Conservation (phyloP, 1,140 invertebrate species). For the Campoletis sonorensis region DNA sequence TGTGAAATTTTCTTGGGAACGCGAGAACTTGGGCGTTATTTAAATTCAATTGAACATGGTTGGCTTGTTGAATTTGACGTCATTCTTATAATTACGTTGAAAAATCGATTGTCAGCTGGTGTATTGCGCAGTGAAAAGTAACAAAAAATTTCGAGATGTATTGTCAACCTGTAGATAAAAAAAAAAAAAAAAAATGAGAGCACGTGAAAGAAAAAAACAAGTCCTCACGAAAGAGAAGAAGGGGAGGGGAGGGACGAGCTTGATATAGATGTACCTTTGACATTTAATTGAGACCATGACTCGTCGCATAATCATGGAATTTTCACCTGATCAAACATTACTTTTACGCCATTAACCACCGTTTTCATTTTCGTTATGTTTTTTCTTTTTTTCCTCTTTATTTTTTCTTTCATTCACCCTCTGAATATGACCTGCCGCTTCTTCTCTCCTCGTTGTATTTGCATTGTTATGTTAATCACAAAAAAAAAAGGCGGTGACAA, state of each 20-base stretch:
- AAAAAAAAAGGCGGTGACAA: slow-evolving; percentile 69
- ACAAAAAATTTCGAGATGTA: not conserved
- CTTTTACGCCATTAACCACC: slow-evolving; percentile 54
- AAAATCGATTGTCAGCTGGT: slow-evolving; percentile 52
- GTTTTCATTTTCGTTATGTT: not conserved
- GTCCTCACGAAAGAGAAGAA: not conserved
- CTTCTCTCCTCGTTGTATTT: slow-evolving; percentile 71
- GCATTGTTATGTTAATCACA: slow-evolving; percentile 77
- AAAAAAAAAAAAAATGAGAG: not conserved
- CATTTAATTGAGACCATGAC: slow-evolving; percentile 52
- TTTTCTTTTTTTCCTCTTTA: not conserved
- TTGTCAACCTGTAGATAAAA: slow-evolving; percentile 1
- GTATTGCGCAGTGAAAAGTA: slow-evolving; percentile 27
- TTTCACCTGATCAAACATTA: slow-evolving; percentile 76
- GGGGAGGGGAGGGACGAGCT: not conserved
- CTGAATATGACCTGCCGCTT: too few relatives aligned
- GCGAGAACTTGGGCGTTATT: too few relatives aligned
- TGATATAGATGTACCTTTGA: slow-evolving; percentile 19
- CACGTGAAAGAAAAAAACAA: slow-evolving; percentile 4
- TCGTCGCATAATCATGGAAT: slow-evolving; percentile 58
- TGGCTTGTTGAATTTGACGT: slow-evolving; percentile 38
- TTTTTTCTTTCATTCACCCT: not conserved
- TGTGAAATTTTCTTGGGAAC: too few relatives aligned
- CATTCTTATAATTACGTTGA: slow-evolving; percentile 50
- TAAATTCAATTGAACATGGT: too few relatives aligned